Evolutionary conservation across 2,888 invertebrate genomes (phyloP), one percentile per base, ranked within the genome.

Genomic region (Diaphora mendica): DNA sequence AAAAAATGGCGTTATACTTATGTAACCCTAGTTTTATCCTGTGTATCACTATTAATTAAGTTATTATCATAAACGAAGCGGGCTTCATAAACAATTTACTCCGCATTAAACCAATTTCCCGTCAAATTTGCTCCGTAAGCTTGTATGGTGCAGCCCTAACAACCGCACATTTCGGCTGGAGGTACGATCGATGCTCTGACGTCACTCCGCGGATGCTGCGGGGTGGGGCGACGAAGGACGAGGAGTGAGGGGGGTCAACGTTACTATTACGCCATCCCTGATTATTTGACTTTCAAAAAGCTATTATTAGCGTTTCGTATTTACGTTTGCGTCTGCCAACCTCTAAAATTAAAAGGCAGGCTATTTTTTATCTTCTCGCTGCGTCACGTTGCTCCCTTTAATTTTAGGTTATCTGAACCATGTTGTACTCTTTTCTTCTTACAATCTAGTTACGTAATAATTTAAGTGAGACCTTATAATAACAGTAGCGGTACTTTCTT

Each of bases 111-210:
- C 75, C 72, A 81, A 84, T 84, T 83, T 83, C 66, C 62, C 81
- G 79, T 77, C 74, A 74, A 80, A 79, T 86, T 82, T 80, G 77
- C 74, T 75, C 72, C 79, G 80, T 83, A 78, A 78, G 69, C 74
- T 55, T 74, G 75, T 79, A 78, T 79, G 79, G 64, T 80, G 79
- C 88, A 89, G 85, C 87, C 85, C 87, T 87, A 87, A 88, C 86
- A 86, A 85, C 87, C 86, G 88, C 88, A 87, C 86, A 85, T 88
- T 91, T 89, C 85, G 88, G 87, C 86, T 85, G 87, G 87, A 87
- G 86, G 77, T 70, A 76, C 91, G 95, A 95, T 95, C 95, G 95
- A 95, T 94, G 88, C 87, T 87, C 79, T 95, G 94, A 95, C 95
- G 95, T 95, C 94, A 94, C 89, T 74, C 84, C 83, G 79, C 82